Evolutionary conservation across 2,888 invertebrate species (phyloP).

Genomic region (Melinopterus prodromus): DNA sequence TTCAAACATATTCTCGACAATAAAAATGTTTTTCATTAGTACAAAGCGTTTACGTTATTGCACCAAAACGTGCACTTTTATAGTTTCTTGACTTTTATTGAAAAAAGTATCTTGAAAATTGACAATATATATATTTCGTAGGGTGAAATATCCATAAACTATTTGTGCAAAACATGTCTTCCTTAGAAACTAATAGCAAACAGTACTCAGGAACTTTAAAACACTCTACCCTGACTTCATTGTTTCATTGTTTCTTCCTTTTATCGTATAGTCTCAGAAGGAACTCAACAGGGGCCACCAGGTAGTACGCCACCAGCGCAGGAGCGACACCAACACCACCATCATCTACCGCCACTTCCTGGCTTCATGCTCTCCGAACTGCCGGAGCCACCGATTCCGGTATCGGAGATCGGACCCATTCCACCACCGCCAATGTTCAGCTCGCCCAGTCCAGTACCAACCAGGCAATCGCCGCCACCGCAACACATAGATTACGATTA

Average conservation of each 20-base stretch:
- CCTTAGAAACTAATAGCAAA: too few species aligned
- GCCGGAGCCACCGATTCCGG: slow-evolving; percentile 90
- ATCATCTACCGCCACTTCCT: slow-evolving; percentile 49
- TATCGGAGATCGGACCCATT: slow-evolving; percentile 89
- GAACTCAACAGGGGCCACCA: slow-evolving; percentile 59
- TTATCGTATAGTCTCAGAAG: slow-evolving; percentile 34
- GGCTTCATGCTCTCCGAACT: slow-evolving; percentile 82
- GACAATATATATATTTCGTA: too few species aligned
- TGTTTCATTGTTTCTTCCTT: background rate
- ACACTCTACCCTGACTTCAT: background rate
- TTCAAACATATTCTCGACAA: too few species aligned
- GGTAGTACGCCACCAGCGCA: slow-evolving; percentile 60
- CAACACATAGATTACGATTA: slow-evolving; percentile 66
- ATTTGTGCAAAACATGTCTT: too few species aligned
- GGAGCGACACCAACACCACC: slow-evolving; percentile 55
- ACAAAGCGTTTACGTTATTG: too few species aligned
- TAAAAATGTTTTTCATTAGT: too few species aligned
- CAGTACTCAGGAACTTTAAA: background rate
- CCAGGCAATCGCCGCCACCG: slow-evolving; percentile 60
- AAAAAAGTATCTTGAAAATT: too few species aligned
- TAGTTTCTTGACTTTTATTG: too few species aligned
- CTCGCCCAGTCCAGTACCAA: slow-evolving; percentile 80
- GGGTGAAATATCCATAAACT: too few species aligned
- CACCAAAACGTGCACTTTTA: too few species aligned
- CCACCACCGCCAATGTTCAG: slow-evolving; percentile 94